Evolutionary conservation across 2,888 invertebrate genomes (phyloP).

Genomic region (Oscheius sp.): DNA sequence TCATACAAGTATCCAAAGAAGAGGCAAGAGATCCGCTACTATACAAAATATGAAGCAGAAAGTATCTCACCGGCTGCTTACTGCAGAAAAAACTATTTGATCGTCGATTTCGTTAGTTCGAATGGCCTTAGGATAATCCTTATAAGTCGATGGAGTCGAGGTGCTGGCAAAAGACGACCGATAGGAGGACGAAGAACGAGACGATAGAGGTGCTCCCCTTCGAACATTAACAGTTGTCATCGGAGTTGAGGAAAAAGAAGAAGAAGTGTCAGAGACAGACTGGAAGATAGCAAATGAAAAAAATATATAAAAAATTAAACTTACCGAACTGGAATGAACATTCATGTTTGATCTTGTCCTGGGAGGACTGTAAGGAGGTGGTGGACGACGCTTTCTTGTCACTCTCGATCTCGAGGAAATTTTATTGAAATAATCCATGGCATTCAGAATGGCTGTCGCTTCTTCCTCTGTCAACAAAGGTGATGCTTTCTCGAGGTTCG

Average conservation of each 20-base stretch:
- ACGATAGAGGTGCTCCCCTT: neutral
- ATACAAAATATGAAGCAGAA: neutral
- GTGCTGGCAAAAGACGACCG: neutral
- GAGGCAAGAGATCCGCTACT: neutral
- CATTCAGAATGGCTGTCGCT: constrained; percentile 17
- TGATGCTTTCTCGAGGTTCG: constrained; percentile 10
- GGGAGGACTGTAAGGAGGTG: neutral
- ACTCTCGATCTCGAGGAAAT: neutral
- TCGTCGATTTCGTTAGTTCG: constrained; percentile 15
- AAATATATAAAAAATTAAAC: too few relatives aligned
- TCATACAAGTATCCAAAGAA: neutral
- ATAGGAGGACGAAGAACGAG: neutral
- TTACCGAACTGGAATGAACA: neutral
- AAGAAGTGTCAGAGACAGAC: neutral
- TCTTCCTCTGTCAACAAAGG: constrained; percentile 14
- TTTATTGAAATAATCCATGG: constrained; percentile 2
- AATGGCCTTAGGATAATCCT: constrained; percentile 5
- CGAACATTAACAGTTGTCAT: too few relatives aligned
- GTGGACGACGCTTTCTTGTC: neutral
- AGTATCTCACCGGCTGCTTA: neutral
- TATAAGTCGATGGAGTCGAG: neutral
- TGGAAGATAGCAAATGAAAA: too few relatives aligned
- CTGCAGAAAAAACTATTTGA: constrained; percentile 5
- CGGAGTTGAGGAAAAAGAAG: neutral
- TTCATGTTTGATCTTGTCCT: neutral